These are phyloP conservation scores for Oscheius sp. DNA, from an alignment of 2,888 invertebrate genomes.

Conservation along the genomic window DNA sequence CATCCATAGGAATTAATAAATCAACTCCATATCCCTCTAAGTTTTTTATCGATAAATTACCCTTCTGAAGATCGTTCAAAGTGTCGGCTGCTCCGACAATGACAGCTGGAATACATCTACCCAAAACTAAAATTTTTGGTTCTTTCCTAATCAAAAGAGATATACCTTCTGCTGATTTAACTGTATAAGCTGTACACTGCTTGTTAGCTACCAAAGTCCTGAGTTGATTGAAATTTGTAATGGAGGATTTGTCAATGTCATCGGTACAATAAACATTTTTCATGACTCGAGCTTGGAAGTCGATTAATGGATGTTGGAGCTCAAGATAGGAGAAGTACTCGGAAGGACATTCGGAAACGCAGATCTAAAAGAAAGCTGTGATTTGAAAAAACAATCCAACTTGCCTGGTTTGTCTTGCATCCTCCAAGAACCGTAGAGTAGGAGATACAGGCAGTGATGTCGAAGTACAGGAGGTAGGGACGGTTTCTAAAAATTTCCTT, in stretches of 20 bases:
- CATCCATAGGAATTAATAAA: constrained; percentile 40
- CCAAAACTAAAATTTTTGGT: constrained; percentile 48
- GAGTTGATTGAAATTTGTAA: constrained; percentile 52
- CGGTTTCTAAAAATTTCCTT: constrained; percentile 19
- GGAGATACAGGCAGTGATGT: constrained; percentile 65
- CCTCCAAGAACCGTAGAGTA: constrained; percentile 66
- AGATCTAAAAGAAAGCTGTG: constrained; percentile 49
- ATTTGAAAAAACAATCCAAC: background rate
- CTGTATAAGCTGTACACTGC: constrained; percentile 62
- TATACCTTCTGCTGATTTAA: constrained; percentile 61
- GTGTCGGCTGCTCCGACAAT: constrained; percentile 57
- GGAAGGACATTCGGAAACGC: constrained; percentile 63
- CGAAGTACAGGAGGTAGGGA: constrained; percentile 67
- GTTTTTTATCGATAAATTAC: constrained; percentile 36
- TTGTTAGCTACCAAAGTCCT: constrained; percentile 48
- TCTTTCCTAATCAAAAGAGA: background rate
- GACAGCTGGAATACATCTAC: constrained; percentile 65
- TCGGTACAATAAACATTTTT: constrained; percentile 52
- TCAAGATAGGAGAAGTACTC: constrained; percentile 62
- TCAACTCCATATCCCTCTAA: constrained; percentile 45
- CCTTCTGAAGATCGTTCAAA: constrained; percentile 40
- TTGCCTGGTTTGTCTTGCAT: constrained; percentile 66
- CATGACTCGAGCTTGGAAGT: constrained; percentile 32
- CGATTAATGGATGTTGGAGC: constrained; percentile 43
- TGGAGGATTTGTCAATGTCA: constrained; percentile 48